These are phyloP conservation scores for Aphelocoma californica DNA, from an alignment of 2,797 vertebrate species.

Conservation along the genomic window DNA sequence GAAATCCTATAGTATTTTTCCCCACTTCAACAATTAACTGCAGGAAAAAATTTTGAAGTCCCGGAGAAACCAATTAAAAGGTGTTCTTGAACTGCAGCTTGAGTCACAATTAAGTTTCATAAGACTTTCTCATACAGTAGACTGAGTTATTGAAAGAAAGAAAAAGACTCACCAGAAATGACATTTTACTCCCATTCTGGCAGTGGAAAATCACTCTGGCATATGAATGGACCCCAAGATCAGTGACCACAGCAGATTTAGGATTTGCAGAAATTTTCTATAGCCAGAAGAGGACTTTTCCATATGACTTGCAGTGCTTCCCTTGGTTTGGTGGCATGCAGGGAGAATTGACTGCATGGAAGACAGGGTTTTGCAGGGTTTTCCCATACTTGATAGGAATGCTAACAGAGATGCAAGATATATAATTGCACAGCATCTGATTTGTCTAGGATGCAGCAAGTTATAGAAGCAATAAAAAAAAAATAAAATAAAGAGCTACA, in stretches of 20 bases:
- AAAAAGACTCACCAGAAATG: background rate
- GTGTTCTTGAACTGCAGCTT: background rate
- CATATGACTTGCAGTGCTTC: background rate
- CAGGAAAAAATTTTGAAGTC: conserved; percentile 40
- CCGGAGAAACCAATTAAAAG: conserved; percentile 62
- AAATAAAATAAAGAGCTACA: background rate
- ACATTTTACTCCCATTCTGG: background rate
- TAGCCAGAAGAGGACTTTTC: background rate
- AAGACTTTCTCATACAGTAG: background rate
- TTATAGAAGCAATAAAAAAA: background rate
- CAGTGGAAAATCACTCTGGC: background rate
- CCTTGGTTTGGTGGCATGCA: background rate
- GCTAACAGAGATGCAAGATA: background rate
- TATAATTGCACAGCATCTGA: background rate
- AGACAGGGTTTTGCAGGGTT: background rate
- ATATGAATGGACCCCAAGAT: background rate
- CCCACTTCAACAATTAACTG: conserved; percentile 18
- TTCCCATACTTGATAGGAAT: background rate
- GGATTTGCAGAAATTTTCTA: background rate
- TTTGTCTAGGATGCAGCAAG: background rate
- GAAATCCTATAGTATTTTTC: background rate
- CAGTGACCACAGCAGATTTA: background rate
- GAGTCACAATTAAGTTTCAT: conserved; percentile 20
- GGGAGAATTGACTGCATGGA: background rate
- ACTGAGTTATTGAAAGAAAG: background rate